phyloP scores from a whole-genome alignment of 2,888 invertebrate species.

The Eupithecia inturbata region DNA sequence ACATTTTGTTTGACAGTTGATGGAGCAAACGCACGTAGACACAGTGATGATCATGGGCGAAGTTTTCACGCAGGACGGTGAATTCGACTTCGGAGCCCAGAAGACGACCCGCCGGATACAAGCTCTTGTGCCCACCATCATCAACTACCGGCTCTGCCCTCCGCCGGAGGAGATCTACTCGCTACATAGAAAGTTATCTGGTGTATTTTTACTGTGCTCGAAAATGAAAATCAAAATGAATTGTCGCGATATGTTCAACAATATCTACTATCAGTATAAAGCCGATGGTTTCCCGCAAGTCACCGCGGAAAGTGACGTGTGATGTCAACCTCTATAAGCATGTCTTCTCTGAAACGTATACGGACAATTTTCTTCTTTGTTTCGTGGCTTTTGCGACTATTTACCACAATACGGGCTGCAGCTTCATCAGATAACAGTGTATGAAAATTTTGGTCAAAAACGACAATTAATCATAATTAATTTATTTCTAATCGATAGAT shows the following conservation, averaged over 20 bases:
- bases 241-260: slow-evolving; percentile 92
- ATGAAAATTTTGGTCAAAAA: not conserved
- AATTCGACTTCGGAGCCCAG: slow-evolving; percentile 96
- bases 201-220: slow-evolving; percentile 95
- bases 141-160: slow-evolving; percentile 96
- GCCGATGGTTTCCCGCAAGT: slow-evolving; percentile 46
- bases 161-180: slow-evolving; percentile 99
- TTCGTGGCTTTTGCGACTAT: not conserved
- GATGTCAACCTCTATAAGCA: not conserved
- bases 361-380: not conserved
- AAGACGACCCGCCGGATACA: slow-evolving; percentile 91
- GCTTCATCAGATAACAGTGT: not conserved
- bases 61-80: slow-evolving; percentile 90
- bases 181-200: slow-evolving; percentile 97
- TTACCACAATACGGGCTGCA: not conserved
- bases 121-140: slow-evolving; percentile 94
- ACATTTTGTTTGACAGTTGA: slow-evolving; percentile 72
- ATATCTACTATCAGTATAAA: slow-evolving; percentile 89
- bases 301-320: not conserved
- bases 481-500: not conserved
- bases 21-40: slow-evolving; percentile 98
- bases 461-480: not conserved
- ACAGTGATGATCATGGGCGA: slow-evolving; percentile 99
- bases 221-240: slow-evolving; percentile 92
- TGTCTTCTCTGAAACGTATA: not conserved